phyloP scores from a whole-genome alignment of 2,113 vertebrate genomes.

The Orycteropus afer region DNA sequence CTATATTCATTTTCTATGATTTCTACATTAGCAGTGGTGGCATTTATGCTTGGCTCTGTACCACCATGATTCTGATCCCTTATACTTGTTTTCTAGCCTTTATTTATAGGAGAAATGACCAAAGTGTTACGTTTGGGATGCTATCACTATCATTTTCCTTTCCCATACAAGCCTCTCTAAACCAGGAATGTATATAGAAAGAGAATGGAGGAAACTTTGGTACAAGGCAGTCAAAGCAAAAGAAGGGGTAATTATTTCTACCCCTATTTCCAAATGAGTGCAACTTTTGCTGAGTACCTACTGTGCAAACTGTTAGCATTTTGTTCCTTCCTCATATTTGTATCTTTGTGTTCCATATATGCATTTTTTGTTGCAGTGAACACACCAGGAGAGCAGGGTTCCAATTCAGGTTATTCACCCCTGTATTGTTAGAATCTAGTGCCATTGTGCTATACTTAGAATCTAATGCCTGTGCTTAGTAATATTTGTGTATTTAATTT shows the following conservation, averaged over 20 bases:
- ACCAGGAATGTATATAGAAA: neutral
- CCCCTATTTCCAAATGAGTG: neutral
- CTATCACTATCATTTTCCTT: neutral
- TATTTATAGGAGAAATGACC: neutral
- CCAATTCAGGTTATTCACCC: neutral
- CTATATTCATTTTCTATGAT: neutral
- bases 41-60: neutral
- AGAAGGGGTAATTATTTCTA: neutral
- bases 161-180: neutral
- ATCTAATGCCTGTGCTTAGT: neutral
- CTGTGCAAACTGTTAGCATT: neutral
- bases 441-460: neutral
- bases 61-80: neutral
- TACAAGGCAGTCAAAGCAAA: neutral
- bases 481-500: neutral
- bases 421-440: neutral
- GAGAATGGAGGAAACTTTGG: neutral
- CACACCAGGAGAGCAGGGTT: neutral
- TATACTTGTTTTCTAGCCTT: neutral
- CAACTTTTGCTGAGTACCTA: neutral
- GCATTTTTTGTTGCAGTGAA: neutral
- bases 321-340: neutral
- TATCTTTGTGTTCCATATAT: neutral
- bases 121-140: neutral
- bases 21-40: neutral